Evolutionary conservation across 2,797 vertebrate genomes (phyloP), one percentile per base, ranked within the genome.

Genomic region (Poliocrania exsul): DNA sequence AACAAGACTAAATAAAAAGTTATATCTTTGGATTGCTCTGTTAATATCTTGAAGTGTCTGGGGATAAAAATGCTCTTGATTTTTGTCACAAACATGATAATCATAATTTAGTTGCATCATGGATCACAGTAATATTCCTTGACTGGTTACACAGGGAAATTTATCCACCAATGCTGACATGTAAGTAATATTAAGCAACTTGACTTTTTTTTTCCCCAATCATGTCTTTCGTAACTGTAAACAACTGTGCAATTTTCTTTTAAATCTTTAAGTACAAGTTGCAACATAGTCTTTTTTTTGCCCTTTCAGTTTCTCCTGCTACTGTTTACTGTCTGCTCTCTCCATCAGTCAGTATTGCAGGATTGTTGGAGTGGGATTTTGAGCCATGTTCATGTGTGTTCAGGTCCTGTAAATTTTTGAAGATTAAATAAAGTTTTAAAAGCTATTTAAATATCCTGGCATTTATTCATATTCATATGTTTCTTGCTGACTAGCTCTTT

Each of bases 361-460:
- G 28, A 20, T 61, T 38, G 44, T 5, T 84, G 64, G 28, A 35
- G 29, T 54, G 73, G 53, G 42, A 20, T 66, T 85, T 82, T 85
- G 81, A 87, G 44, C 79, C 60, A 15, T 72, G 24, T 85, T 86
- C 47, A 6, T 1, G 0, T 31, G 23, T 81, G 56, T 88, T 62
- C 62, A 51, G 31, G 40, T 74, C 51, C 79, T 91, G 66, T 92
- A 16, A 61, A 49, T 71, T 72, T 79, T 42, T 54, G 3, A 91
- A 62, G 42, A 67, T 77, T 53, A 79, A 95, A 96, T 96, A 92
- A 97, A 95, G 33, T 81, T 66, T 5, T 54, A 33, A 73, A 93
- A 88, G 5, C 50, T 73, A 20, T 81, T 77, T 74, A 53, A 81
- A 38, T 77, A 56, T 80, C 23, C 61, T 93, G 54, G 16, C 25